phyloP scores from a whole-genome alignment of 2,888 invertebrate species.

The Parthenolecanium corni region DNA sequence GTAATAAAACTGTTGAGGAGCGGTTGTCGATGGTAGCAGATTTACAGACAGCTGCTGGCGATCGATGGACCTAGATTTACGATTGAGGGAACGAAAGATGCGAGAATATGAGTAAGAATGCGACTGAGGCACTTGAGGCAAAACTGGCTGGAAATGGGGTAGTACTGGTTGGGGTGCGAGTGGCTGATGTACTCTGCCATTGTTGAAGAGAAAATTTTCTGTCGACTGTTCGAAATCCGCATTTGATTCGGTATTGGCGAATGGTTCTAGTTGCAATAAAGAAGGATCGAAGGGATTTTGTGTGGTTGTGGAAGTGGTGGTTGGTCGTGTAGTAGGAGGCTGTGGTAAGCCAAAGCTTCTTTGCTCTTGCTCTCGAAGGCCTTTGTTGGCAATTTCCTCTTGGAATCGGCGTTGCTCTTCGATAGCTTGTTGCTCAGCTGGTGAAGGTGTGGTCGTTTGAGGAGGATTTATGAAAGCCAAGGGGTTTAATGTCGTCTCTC shows the following conservation, averaged over 20 bases:
- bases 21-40: conserved; percentile 7
- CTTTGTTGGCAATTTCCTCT: conserved; percentile 20
- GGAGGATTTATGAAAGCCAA: conserved; percentile 9
- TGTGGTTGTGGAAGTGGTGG: conserved; percentile 3
- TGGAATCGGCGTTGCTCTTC: conserved; percentile 23
- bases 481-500: conserved; percentile 11
- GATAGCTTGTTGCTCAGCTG: conserved; percentile 8
- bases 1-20: neutral
- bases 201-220: no score
- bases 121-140: neutral
- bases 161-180: neutral
- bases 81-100: conserved; percentile 8
- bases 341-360: conserved; percentile 8
- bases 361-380: conserved; percentile 16
- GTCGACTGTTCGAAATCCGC: no score
- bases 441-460: neutral
- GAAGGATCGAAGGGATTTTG: neutral
- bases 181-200: no score
- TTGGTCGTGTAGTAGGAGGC: neutral
- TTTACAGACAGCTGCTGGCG: conserved; percentile 8
- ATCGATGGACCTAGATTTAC: conserved; percentile 14
- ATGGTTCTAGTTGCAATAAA: neutral
- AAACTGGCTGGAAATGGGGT: neutral
- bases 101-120: no score
- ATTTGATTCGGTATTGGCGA: neutral